These are phyloP conservation scores for Umimayanthus kanabou DNA, from an alignment of 92 coral and sea anemone genomes.

Conservation along the genomic window DNA sequence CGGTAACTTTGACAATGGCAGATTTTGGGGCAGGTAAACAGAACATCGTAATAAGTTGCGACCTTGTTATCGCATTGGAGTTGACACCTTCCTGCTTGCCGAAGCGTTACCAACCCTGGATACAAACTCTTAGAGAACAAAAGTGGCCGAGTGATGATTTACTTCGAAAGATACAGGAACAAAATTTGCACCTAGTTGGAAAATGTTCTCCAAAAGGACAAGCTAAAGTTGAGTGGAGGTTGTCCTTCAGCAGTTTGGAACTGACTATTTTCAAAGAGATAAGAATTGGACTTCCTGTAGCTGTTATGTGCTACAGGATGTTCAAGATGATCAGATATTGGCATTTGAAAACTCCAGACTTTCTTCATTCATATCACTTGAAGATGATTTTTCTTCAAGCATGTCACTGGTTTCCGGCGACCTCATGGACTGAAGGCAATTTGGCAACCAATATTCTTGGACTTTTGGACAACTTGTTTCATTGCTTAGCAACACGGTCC, in stretches of 20 bases:
- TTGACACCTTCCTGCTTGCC: conserved; percentile 18
- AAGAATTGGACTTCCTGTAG: background rate
- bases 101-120: conserved; percentile 30
- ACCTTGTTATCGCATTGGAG: conserved; percentile 48
- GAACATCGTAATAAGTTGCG: conserved; percentile 37
- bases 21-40: conserved; percentile 3
- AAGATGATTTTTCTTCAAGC: conserved; percentile 33
- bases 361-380: conserved; percentile 27
- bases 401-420: background rate
- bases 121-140: conserved; percentile 25
- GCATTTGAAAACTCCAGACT: conserved; percentile 18
- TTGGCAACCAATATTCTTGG: conserved; percentile 25
- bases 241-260: conserved; percentile 32
- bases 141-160: conserved; percentile 38
- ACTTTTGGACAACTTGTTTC: conserved; percentile 22
- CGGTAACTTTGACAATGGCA: conserved; percentile 36
- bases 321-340: conserved; percentile 21
- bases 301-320: conserved; percentile 11
- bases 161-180: background rate
- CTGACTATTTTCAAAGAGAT: conserved; percentile 19
- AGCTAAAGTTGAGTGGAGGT: conserved; percentile 38
- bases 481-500: conserved; percentile 16
- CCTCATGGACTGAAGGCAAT: conserved; percentile 14
- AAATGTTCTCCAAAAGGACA: conserved; percentile 48
- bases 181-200: conserved; percentile 3